Evolutionary conservation across 2,797 vertebrate species (phyloP), one percentile per base, ranked within the genome.

Genomic region (Buceros bicornis): DNA sequence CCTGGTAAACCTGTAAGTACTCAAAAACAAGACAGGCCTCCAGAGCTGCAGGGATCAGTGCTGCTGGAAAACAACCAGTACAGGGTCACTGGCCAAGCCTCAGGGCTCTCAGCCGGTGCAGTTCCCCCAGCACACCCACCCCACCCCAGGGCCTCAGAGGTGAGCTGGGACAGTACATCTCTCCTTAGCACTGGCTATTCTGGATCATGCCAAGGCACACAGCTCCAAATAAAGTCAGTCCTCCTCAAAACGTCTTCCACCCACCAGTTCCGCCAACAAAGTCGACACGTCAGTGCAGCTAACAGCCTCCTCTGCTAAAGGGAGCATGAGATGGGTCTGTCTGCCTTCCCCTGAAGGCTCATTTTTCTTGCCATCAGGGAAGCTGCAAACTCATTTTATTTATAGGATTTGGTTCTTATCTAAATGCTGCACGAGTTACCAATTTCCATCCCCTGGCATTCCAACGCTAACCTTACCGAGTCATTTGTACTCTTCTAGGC

Each of bases 1-100:
- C 54, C 11, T 48, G 45, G 79, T 70, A 89, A 85, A 80, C 61
- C 90, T 67, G 70, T 77, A 91, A 92, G 79, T 74, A 71, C 65
- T 60, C 60, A 82, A 48, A 85, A 28, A 47, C 22, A n/a, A 87
- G 66, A 73, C 7, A 69, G 64, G 56, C 88, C 81, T 43, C 26
- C 37, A 64, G 50, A 79, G 62, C 33, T 78, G 82, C 74, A 37
- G 51, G 26, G 82, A 74, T 62, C 80, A 47, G 24, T 15, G 61
- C 61, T 53, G 20, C 62, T 58, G 20, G 54, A 33, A 60, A 48
- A 40, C 19, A 31, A 37, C 5, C 8, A 45, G 7, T 3, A 21
- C 3, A 16, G 54, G 82, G 51, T 86, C 29, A 53, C 24, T 8
- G 11, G 28, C 28, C 64, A 33, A 26, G 40, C 1, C 47, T 33